Base-by-base conservation (phyloP, 2,113 vertebrate species). In the Noturus placidus region DNA sequence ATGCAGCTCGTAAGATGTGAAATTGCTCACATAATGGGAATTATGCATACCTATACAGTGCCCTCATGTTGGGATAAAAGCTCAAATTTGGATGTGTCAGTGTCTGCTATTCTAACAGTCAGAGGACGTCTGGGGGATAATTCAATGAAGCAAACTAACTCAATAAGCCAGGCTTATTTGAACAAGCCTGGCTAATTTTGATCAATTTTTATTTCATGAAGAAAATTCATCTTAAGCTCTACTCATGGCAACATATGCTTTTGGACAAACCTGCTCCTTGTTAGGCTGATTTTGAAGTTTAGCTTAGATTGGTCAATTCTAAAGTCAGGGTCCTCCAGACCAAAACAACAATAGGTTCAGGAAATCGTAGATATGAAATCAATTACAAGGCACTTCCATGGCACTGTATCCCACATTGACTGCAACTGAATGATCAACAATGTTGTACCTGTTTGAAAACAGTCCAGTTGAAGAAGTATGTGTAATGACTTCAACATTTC, bases 11-110 rank as follows among this genome's bases (percentile, higher is more conserved):
- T 27, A 56, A 59, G 63, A 72, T 82, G 86, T 82, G 78, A 82
- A 87, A 87, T 82, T 69, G 67, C 65, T 42, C 10, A 67, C n/a
- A 86, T 87, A 82, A 87, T 87, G 52, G 30, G 86, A 72, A 38
- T 87, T 82, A 74, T 72, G 42, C 67, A 82, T 59, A 72, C 57
- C 65, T 82, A 38, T 42, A 46, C 25, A 19, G 10, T 5, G 17
- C 77, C 22, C 42, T 35, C 4, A 70, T 35, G 69, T 77, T 57
- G 61, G 72, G 72, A 86, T 72, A 72, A 72, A 72, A 38, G 69
- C 69, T 22, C 33, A 30, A 67, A 67, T 67, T 7, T n/a, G 33
- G n/a, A 78, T 56, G 50, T 76, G 84, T 54, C 57, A 65, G 38
- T 79, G 63, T 54, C n/a, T 67, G 22, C 4, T 4, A 13, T 78